Evolutionary conservation across 2,888 invertebrate genomes (phyloP).

Genomic region (Tenthredo scrophulariae): DNA sequence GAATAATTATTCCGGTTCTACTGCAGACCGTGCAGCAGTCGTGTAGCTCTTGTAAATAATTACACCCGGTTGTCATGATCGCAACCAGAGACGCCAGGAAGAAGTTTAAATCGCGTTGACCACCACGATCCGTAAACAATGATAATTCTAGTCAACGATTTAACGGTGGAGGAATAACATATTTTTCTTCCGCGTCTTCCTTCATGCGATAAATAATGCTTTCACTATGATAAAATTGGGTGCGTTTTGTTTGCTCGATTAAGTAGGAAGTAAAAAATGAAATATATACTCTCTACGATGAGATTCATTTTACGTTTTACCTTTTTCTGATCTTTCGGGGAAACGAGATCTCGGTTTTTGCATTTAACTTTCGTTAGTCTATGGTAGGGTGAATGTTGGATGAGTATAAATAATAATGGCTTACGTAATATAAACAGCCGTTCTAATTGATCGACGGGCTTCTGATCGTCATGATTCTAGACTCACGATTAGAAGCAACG

Average conservation of each 20-base stretch:
- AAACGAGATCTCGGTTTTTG: not conserved
- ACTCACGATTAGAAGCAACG: constrained; percentile 47
- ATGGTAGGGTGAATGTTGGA: not conserved
- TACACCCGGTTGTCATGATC: constrained; percentile 27
- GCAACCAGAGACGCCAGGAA: not conserved
- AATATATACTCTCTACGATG: not conserved
- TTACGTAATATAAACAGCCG: constrained; percentile 11
- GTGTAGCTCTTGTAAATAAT: constrained; percentile 24
- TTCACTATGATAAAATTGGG: not conserved
- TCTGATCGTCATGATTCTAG: constrained; percentile 21
- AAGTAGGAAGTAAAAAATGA: not conserved
- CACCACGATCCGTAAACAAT: not conserved
- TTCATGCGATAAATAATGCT: not conserved
- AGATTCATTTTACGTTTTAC: not conserved
- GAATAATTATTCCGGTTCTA: constrained; percentile 43
- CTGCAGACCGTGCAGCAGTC: not conserved
- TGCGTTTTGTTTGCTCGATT: not conserved
- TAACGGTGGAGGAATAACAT: not conserved
- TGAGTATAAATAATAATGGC: not conserved
- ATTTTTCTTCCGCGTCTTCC: not conserved
- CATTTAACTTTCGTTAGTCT: not conserved
- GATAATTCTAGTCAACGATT: not conserved
- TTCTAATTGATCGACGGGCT: constrained; percentile 44
- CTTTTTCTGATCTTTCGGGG: not conserved
- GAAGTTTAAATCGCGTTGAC: not conserved